phyloP scores from a whole-genome alignment of 2,797 vertebrate genomes.

The Gambelia wislizenii region DNA sequence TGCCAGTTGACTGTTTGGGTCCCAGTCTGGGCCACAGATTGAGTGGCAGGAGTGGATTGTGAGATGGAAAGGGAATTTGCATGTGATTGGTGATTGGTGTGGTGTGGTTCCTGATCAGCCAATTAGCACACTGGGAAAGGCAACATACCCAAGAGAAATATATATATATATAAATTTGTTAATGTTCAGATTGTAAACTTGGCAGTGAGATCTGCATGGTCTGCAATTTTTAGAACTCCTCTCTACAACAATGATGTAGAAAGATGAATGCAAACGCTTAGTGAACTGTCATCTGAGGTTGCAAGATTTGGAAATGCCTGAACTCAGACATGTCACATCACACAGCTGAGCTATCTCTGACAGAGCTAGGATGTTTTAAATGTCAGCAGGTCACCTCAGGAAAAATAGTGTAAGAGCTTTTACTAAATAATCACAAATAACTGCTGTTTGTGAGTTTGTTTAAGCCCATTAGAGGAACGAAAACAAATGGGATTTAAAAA shows the following conservation, averaged over 20 bases:
- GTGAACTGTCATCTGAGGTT: constrained; percentile 38
- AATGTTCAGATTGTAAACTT: not conserved
- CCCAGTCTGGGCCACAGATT: too few relatives aligned
- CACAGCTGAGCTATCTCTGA: constrained; percentile 1
- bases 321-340: not conserved
- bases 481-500: constrained; percentile 10
- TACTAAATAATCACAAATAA: not conserved
- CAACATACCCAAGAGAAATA: too few relatives aligned
- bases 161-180: not conserved
- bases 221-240: not conserved
- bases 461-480: constrained; percentile 39
- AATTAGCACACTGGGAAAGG: too few relatives aligned
- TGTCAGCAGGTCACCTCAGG: constrained; percentile 10
- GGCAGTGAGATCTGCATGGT: not conserved
- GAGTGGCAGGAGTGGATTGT: too few relatives aligned
- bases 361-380: constrained; percentile 29
- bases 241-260: not conserved
- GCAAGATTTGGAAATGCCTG: constrained; percentile 24
- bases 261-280: constrained; percentile 46
- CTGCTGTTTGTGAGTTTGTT: not conserved
- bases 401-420: constrained; percentile 29
- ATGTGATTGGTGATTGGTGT: too few relatives aligned
- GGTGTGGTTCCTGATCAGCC: too few relatives aligned
- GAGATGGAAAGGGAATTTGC: too few relatives aligned
- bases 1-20: too few relatives aligned